These are phyloP conservation scores for Formica aserva DNA, from an alignment of 2,888 invertebrate species.

Conservation along the genomic window DNA sequence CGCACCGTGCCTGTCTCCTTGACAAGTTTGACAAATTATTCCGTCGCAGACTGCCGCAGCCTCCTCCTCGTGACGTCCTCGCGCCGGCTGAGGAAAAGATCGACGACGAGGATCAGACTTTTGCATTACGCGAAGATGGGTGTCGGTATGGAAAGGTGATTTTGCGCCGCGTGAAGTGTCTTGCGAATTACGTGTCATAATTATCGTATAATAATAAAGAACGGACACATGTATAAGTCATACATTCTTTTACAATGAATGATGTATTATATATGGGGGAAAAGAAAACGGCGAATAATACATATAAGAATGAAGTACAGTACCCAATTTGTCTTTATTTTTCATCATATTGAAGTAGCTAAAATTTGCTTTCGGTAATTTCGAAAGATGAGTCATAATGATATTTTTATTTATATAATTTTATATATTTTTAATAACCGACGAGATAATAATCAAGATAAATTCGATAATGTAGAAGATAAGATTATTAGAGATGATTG, in stretches of 20 bases:
- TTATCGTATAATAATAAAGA: conserved; percentile 18
- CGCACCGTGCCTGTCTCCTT: conserved; percentile 77
- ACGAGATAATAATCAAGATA: too few relatives aligned
- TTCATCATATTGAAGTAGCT: neutral
- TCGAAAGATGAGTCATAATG: neutral
- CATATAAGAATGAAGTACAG: neutral
- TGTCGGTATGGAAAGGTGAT: conserved; percentile 2
- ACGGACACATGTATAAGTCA: neutral
- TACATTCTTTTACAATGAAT: neutral
- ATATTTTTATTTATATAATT: too few relatives aligned
- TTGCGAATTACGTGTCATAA: conserved; percentile 18
- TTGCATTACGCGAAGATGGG: conserved; percentile 44
- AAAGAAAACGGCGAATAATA: neutral
- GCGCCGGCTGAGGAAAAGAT: conserved; percentile 48
- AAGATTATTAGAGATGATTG: too few relatives aligned
- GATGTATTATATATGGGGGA: neutral
- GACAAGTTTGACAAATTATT: conserved; percentile 84
- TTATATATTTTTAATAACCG: too few relatives aligned
- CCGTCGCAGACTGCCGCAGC: conserved; percentile 57
- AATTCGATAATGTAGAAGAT: too few relatives aligned
- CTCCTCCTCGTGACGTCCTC: conserved; percentile 43
- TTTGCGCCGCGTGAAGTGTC: neutral
- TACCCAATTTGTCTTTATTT: neutral
- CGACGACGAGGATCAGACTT: conserved; percentile 56
- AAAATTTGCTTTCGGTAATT: neutral